A percentile compares a stretch with the other conserved stretches of the same genome.
Conservation (phyloP, 2,888 invertebrate species). For the Elmis aenea region DNA sequence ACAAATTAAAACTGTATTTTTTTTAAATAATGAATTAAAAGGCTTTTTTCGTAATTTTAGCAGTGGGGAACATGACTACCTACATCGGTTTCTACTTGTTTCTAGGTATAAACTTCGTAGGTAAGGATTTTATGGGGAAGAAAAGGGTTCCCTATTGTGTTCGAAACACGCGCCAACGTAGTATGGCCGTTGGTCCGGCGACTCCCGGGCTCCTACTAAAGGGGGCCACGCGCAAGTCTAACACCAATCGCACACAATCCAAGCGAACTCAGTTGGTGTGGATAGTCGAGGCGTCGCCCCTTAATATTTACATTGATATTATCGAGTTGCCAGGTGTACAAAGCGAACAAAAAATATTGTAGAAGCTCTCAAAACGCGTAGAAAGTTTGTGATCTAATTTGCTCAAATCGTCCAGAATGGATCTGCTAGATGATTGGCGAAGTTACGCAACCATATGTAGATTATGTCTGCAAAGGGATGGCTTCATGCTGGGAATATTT, state of each 20-base stretch:
- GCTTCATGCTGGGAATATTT: constrained; percentile 60
- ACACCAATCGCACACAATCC: constrained; percentile 46
- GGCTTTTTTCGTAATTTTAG: no score
- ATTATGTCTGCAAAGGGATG: constrained; percentile 59
- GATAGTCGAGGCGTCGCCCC: constrained; percentile 52
- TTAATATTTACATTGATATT: constrained; percentile 33
- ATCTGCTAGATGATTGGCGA: constrained; percentile 46
- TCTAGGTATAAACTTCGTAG: no score
- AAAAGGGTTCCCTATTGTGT: no score
- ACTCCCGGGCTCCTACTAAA: constrained; percentile 37
- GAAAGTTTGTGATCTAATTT: background rate
- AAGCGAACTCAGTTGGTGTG: constrained; percentile 48
- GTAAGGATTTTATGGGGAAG: no score
- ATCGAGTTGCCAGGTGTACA: constrained; percentile 28
- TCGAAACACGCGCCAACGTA: constrained; percentile 37
- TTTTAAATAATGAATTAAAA: no score
- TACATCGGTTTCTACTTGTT: no score
- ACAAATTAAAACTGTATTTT: no score
- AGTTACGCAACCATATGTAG: constrained; percentile 63
- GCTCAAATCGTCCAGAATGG: constrained; percentile 21
- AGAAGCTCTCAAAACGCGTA: constrained; percentile 5
- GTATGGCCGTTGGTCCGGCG: constrained; percentile 33
- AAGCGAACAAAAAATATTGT: constrained; percentile 16
- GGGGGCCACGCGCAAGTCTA: constrained; percentile 46
- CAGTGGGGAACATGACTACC: no score